Percentiles rank a stretch among this genome's conserved stretches.
Evolutionary conservation across 2,113 vertebrate genomes (phyloP).

Genomic region (Pterocles burchelli): DNA sequence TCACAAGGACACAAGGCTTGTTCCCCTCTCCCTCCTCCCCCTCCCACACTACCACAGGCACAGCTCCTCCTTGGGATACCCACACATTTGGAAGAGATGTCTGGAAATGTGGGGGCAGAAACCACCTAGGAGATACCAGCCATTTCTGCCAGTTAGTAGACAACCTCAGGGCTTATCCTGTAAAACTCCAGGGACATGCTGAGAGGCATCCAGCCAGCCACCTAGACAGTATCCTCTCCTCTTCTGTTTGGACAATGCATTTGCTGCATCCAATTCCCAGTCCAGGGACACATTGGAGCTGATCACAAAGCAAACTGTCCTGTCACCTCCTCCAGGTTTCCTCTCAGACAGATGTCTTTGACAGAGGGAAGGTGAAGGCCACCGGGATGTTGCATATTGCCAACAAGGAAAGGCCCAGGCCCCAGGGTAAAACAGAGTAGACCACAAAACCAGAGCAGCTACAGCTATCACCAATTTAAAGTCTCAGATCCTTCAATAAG

Average conservation of each 20-base stretch:
- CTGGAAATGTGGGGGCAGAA: neutral
- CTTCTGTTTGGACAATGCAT: neutral
- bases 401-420: neutral
- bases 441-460: neutral
- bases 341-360: neutral
- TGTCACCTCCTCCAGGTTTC: neutral
- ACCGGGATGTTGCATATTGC: neutral
- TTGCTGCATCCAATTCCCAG: neutral
- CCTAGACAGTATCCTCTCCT: neutral
- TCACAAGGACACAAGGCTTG: slow-evolving; percentile 42
- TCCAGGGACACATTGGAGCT: neutral
- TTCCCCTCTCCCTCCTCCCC: neutral
- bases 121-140: neutral
- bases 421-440: neutral
- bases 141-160: neutral
- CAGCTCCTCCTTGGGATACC: neutral
- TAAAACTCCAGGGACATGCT: neutral
- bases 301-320: neutral
- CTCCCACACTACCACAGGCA: neutral
- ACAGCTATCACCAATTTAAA: neutral
- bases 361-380: neutral
- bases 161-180: neutral
- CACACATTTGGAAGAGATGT: neutral
- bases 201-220: neutral
- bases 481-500: neutral